These are phyloP conservation scores for Eulimnadia texana DNA, from an alignment of 1,140 invertebrate genomes.

Conservation along the genomic window DNA sequence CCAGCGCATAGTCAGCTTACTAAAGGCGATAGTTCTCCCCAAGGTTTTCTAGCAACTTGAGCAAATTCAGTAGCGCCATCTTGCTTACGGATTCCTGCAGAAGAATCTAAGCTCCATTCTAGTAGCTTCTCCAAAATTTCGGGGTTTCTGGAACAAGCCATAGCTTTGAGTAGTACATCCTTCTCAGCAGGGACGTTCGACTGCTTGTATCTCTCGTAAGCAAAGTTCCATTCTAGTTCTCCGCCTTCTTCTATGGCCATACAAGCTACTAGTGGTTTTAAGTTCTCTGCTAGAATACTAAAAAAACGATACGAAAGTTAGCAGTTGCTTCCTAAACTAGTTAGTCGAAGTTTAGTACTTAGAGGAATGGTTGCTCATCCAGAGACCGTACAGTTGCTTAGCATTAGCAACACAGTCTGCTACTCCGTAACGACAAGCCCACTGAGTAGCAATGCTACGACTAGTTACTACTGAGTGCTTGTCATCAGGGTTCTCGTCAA, in stretches of 20 bases:
- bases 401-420: conserved; percentile 51
- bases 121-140: conserved; percentile 20
- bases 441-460: conserved; percentile 46
- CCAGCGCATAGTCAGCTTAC: conserved; percentile 59
- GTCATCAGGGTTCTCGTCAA: conserved; percentile 42
- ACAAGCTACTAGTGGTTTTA: conserved; percentile 31
- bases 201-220: conserved; percentile 27
- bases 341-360: not conserved
- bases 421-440: conserved; percentile 53
- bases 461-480: conserved; percentile 48
- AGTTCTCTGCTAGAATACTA: conserved; percentile 30
- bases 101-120: conserved; percentile 6
- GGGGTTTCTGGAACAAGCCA: conserved; percentile 26
- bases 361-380: conserved; percentile 31
- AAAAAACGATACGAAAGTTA: not conserved
- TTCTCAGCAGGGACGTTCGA: conserved; percentile 26
- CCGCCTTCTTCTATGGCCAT: conserved; percentile 30
- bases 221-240: conserved; percentile 31
- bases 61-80: conserved; percentile 24
- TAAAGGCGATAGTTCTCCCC: conserved; percentile 41
- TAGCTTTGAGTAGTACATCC: conserved; percentile 24
- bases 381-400: conserved; percentile 48
- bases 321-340: not conserved
- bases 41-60: conserved; percentile 23
- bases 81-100: conserved; percentile 22